A percentile compares a stretch with the other conserved stretches of the same genome.
Evolutionary conservation across 2,797 vertebrate species (phyloP).

Genomic region (Neosalanx taihuensis): DNA sequence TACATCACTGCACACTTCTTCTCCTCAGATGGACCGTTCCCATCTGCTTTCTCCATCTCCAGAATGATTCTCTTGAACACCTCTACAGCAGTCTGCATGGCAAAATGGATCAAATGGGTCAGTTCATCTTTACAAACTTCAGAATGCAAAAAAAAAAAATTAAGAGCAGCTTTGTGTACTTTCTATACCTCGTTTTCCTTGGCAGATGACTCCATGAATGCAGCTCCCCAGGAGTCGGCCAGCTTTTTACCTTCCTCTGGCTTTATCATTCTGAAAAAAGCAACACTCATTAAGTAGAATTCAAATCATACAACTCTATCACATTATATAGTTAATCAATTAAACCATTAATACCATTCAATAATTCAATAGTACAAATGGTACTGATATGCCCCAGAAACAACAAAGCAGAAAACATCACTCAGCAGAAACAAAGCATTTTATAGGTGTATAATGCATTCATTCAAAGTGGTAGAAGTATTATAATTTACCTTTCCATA

Average conservation of each 20-base stretch:
- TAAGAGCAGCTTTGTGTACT: neutral
- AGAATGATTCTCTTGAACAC: constrained; percentile 83
- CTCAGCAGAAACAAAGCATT: neutral
- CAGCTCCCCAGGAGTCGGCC: constrained; percentile 80
- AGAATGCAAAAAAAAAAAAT: neutral
- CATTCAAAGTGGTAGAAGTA: neutral
- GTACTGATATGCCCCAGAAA: neutral
- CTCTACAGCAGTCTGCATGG: constrained; percentile 76
- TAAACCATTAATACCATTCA: neutral
- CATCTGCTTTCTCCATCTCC: constrained; percentile 83
- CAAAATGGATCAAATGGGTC: neutral
- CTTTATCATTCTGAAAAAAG: constrained; percentile 75
- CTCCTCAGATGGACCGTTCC: constrained; percentile 71
- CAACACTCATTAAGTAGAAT: neutral
- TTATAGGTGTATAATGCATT: neutral
- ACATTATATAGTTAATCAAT: neutral
- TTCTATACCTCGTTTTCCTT: constrained; percentile 82
- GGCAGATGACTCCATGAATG: constrained; percentile 86
- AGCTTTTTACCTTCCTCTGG: constrained; percentile 85
- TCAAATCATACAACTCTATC: neutral
- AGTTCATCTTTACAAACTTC: neutral
- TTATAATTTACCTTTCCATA: constrained; percentile 74
- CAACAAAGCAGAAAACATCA: neutral
- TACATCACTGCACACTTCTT: constrained; percentile 79
- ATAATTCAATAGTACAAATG: neutral